Evolutionary conservation across 2,113 vertebrate species (phyloP), one percentile per base, ranked within the genome.

Genomic region (Prunella himalayana): DNA sequence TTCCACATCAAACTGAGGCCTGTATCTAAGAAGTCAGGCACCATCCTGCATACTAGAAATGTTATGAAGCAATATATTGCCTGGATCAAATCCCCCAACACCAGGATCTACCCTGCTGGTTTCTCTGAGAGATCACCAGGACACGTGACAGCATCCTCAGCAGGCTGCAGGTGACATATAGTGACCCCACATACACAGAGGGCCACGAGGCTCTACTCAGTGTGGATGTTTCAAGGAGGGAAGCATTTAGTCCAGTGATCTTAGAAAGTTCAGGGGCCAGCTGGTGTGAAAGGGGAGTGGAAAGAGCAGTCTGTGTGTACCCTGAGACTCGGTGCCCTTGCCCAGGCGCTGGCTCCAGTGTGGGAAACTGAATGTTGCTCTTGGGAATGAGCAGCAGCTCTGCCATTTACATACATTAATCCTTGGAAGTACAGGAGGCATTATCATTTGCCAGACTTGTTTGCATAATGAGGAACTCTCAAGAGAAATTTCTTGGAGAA

Each of bases 391-490:
- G 79, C 86, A 81, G 71, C 49, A 94, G 91, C 68, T 83, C 86
- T 90, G 31, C 87, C 80, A 94, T 94, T 94, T 95, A 89, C 95
- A 86, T 89, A 91, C 68, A 93, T 96, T 95, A 95, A 95, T 93
- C 83, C 66, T 69, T 89, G 42, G 60, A 92, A 95, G 86, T 96
- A 95, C 76, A 93, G 86, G 90, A 92, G 88, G 53, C 89, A 91
- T 91, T 95, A 94, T 92, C 86, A 90, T 94, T 91, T 94, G 79
- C 91, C 88, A 97, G 94, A 71, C 81, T 88, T 96, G 81, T 95
- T 94, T 96, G 95, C 94, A 95, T 94, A 95, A 97, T 95, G 93
- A 96, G 93, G 87, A 91, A 86, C 72, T 88, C 94, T 90, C 88
- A 78, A 91, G 94, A 97, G 94, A 92, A 69, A 88, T 89, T 82